A percentile compares a stretch with the other conserved stretches of the same genome.
phyloP scores from a whole-genome alignment of 2,797 vertebrate species.

The Ibycter americanus region DNA sequence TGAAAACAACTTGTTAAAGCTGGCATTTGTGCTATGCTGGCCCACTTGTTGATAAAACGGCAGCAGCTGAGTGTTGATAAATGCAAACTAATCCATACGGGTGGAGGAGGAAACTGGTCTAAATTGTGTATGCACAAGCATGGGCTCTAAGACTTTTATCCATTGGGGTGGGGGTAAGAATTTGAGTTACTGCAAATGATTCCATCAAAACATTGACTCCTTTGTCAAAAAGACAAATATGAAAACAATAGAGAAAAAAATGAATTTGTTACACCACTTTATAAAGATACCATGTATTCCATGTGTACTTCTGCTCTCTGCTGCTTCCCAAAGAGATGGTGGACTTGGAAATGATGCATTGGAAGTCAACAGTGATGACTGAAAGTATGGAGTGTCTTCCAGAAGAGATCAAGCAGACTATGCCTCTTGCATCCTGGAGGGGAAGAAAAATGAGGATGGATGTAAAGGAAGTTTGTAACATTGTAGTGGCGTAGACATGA shows the following conservation, averaged over 20 bases:
- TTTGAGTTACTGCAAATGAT: not conserved
- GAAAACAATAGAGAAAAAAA: not conserved
- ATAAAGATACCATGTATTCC: not conserved
- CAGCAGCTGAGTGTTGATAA: not conserved
- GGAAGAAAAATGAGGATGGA: not conserved
- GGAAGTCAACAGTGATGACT: not conserved
- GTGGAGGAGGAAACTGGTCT: not conserved
- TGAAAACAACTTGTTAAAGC: not conserved
- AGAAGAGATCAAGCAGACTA: not conserved
- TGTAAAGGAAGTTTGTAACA: not conserved
- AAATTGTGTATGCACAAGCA: not conserved
- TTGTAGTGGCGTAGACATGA: not conserved
- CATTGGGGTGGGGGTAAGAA: fast-evolving
- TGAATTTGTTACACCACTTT: not conserved
- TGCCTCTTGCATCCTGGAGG: not conserved
- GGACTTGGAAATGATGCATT: not conserved
- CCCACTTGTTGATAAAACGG: not conserved
- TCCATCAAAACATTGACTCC: not conserved
- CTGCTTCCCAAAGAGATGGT: not conserved
- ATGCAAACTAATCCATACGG: not conserved
- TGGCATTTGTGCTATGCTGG: not conserved
- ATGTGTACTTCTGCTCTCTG: not conserved
- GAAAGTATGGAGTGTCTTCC: not conserved
- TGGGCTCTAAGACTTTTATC: not conserved
- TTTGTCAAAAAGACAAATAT: not conserved